phyloP scores from a whole-genome alignment of 1,140 invertebrate genomes.

The Hyposmocoma kahamanoa region DNA sequence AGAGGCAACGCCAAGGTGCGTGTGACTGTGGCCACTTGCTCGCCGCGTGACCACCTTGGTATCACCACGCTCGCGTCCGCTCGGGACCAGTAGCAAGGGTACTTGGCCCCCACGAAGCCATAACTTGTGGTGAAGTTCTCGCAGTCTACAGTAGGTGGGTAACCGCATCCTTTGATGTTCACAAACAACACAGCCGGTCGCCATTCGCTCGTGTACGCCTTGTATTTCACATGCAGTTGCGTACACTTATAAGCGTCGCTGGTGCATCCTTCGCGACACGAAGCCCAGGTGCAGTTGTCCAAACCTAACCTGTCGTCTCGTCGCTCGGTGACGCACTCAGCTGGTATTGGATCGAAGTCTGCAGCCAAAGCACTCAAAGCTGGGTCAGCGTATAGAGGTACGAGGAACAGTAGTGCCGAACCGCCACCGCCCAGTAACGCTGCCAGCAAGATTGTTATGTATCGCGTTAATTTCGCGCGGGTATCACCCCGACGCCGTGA shows the following conservation, averaged over 20 bases:
- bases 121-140: constrained; percentile 85
- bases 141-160: constrained; percentile 89
- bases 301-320: constrained; percentile 84
- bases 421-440: constrained; percentile 86
- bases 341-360: constrained; percentile 86
- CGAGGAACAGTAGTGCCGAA: constrained; percentile 88
- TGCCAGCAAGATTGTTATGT: constrained; percentile 85
- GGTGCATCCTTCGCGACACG: constrained; percentile 90
- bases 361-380: constrained; percentile 90
- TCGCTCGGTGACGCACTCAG: constrained; percentile 83
- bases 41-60: constrained; percentile 84
- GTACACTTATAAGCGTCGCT: constrained; percentile 90
- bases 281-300: constrained; percentile 90
- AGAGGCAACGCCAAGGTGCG: constrained; percentile 88
- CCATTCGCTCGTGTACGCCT: constrained; percentile 56
- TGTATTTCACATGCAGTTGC: constrained; percentile 89
- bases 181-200: constrained; percentile 62
- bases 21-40: constrained; percentile 85
- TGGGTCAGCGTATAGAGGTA: constrained; percentile 92
- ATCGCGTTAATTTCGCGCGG: constrained; percentile 84
- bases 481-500: constrained; percentile 77
- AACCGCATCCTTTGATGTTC: constrained; percentile 85
- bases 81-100: constrained; percentile 89
- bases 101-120: constrained; percentile 83
- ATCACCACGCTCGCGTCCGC: constrained; percentile 87